These are phyloP conservation scores for Ceyx cyanopectus DNA, from an alignment of 2,113 vertebrate genomes.

Conservation along the genomic window DNA sequence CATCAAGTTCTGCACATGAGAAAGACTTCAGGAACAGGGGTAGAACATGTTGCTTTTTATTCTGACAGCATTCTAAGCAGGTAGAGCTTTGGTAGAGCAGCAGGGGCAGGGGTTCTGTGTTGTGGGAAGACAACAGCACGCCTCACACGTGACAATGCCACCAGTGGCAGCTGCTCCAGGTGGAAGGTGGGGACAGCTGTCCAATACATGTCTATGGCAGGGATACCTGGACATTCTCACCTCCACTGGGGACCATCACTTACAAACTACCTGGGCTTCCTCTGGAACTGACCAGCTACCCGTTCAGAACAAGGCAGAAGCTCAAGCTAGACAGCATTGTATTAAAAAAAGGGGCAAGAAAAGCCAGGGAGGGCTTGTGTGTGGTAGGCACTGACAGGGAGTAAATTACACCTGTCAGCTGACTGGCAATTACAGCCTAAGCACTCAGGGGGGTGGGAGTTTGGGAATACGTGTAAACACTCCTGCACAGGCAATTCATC, in stretches of 20 bases:
- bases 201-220: fast-evolving
- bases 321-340: neutral
- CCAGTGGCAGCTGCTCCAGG: neutral
- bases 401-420: constrained; percentile 18
- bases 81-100: fast-evolving
- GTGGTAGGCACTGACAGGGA: neutral
- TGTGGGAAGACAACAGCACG: neutral
- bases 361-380: neutral
- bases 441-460: neutral
- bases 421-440: neutral
- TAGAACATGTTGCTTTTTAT: neutral
- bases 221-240: neutral
- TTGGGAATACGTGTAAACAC: neutral
- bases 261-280: neutral
- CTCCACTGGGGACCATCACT: neutral
- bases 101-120: neutral
- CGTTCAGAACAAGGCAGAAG: neutral
- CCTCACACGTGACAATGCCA: neutral
- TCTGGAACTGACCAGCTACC: neutral
- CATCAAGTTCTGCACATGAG: neutral
- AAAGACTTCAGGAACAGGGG: neutral
- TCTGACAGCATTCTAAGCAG: neutral
- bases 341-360: neutral
- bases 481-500: neutral
- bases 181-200: neutral